phyloP scores from a whole-genome alignment of 1,140 invertebrate genomes.

The Diorhabda elongata region DNA sequence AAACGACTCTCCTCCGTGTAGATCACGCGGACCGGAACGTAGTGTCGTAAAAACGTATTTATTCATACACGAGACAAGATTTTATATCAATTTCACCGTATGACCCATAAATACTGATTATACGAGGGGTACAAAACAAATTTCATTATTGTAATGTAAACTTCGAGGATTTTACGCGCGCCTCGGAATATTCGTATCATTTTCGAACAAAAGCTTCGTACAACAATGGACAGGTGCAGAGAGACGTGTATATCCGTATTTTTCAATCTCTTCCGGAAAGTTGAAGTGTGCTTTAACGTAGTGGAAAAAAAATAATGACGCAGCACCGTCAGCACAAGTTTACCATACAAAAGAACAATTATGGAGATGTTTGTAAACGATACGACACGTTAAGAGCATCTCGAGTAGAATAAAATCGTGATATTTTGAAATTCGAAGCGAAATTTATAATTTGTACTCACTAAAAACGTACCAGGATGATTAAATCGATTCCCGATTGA shows the following conservation, averaged over 20 bases:
- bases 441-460: too few relatives aligned
- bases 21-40: constrained; percentile 28
- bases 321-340: constrained; percentile 4
- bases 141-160: too few relatives aligned
- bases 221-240: too few relatives aligned
- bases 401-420: neutral
- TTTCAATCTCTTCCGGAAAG: too few relatives aligned
- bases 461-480: too few relatives aligned
- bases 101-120: neutral
- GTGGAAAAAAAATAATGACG: constrained; percentile 4
- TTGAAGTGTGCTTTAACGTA: neutral
- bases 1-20: constrained; percentile 41
- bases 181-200: too few relatives aligned
- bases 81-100: neutral
- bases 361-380: constrained; percentile 6
- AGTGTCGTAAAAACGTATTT: constrained; percentile 20
- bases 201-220: too few relatives aligned
- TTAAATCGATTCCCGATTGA: too few relatives aligned
- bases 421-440: too few relatives aligned
- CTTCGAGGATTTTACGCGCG: too few relatives aligned
- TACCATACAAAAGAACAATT: constrained; percentile 7
- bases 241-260: too few relatives aligned
- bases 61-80: neutral
- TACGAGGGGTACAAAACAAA: too few relatives aligned
- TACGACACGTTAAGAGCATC: neutral